Percentiles rank a stretch among this genome's conserved stretches.
These are phyloP conservation scores for Daubentonia madagascariensis DNA, from an alignment of 2,113 vertebrate genomes.

Conservation along the genomic window DNA sequence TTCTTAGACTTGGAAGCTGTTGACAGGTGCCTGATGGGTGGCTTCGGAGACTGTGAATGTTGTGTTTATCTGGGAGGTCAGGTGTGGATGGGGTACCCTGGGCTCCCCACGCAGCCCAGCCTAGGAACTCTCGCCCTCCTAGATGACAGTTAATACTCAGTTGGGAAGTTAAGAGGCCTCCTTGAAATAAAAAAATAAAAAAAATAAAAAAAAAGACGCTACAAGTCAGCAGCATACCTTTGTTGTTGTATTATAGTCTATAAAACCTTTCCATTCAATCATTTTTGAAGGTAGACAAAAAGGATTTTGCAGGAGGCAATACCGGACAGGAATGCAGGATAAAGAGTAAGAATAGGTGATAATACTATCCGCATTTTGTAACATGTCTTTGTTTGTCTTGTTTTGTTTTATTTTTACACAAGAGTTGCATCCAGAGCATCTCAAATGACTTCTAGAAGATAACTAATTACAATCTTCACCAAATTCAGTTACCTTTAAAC, in stretches of 20 bases:
- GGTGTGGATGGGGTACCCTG: background rate
- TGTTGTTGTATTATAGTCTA: background rate
- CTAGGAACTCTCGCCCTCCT: background rate
- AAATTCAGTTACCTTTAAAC: background rate
- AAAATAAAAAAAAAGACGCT: background rate
- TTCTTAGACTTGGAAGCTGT: slow-evolving; percentile 52
- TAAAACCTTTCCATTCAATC: background rate
- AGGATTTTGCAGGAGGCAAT: background rate
- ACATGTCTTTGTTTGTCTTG: background rate
- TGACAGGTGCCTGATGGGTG: slow-evolving; percentile 54
- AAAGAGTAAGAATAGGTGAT: background rate
- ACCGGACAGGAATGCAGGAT: background rate
- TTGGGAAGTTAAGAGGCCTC: background rate
- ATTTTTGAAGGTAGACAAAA: background rate
- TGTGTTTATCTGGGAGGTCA: slow-evolving; percentile 53
- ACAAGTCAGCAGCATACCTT: background rate
- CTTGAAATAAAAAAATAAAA: slow-evolving; percentile 19
- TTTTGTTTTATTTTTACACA: background rate
- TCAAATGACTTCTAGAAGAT: background rate
- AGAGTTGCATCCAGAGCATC: background rate
- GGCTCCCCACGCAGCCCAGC: background rate
- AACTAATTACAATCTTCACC: background rate
- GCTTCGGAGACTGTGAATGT: background rate
- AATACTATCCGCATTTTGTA: background rate
- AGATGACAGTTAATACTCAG: background rate